Evolutionary conservation across 2,797 vertebrate genomes (phyloP), one percentile per base, ranked within the genome.

Genomic region (Poecile montanus): DNA sequence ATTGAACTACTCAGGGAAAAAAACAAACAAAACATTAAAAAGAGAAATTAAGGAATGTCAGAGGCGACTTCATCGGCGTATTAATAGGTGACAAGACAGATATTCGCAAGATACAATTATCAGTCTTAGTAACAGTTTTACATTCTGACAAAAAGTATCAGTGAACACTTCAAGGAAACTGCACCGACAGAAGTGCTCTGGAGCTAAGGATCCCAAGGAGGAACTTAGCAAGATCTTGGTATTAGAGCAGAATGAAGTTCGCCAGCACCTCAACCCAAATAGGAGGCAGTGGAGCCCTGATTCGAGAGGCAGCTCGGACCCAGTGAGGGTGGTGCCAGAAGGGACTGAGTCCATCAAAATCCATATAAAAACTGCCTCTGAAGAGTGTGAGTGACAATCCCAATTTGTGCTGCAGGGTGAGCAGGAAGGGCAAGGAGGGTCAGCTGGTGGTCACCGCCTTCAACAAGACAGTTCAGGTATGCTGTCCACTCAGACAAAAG

Each of bases 91-190:
- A 77, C 74, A 85, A 70, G 58, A 93, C 1, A 11, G 53, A 82
- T 89, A 85, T 42, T 60, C 18, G 34, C 63, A 88, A 66, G 61
- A 91, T 71, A 44, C 22, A 90, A 92, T 73, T 85, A 92, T 78
- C 61, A 72, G 67, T 87, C 84, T 76, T 63, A 34, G 62, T 47
- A 90, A 87, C 60, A 93, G 17, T 58, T 67, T 74, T 73, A 87
- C 26, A 60, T 89, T 26, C 75, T 91, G 60, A 56, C 88, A 91
- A 68, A 60, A 53, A 38, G 10, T 38, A n/a, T 20, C 13, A 38
- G 8, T 20, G 34, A 42, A 42, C 34, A n/a, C 25, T 23, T 5
- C 44, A 47, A 34, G 8, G 10, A 30, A 75, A 27, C 7, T 27
- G 14, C 26, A 22, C 7, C 0, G 5, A 53, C 38, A 26, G 27